Base-by-base conservation (phyloP, 2,797 vertebrate genomes). In the Enteromius treurensis region DNA sequence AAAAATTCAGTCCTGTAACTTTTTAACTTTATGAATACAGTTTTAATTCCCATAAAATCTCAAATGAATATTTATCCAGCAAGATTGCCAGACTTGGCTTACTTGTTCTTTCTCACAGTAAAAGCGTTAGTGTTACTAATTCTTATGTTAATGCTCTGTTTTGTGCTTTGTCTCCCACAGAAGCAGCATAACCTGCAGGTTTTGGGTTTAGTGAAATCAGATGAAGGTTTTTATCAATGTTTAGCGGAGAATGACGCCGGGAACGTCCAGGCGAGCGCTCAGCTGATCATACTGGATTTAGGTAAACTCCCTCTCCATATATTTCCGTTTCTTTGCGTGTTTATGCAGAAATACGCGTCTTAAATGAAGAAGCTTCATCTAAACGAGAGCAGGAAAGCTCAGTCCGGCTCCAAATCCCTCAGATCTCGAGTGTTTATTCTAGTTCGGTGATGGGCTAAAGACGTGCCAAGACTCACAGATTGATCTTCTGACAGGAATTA, bases 201-300 rank as follows among this genome's bases (percentile, higher is more conserved):
- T 87, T 92, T 99, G 92, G 98, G 98, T 84, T 93, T 99, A 83
- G 98, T 99, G 89, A 98, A 97, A 88, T 99, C 98, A 5, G 98
- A 99, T 34, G 98, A 99, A 91, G 98, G 98, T 88, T 99, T 99
- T 93, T 99, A 99, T 92, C 98, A 99, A 84, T 99, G 98, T 90
- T 95, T 99, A 83, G 97, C 97, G 0, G 98, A 99, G 92, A 99
- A 98, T 1, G 97, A 98, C 79, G 97, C 94, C 14, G 97, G 98
- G 76, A 99, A 99, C 91, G 93, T 95, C 23, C 98, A 99, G 87
- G 95, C 98, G 78, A 97, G 96, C 86, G 98, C 98, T 62, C 98
- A 99, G 89, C 95, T 99, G 90, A 97, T 99, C 92, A 99, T 99
- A 89, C 92, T 99, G 85, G 97, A 98, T 84, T 95, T 97, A 88